Evolutionary conservation across 2,113 vertebrate genomes (phyloP).

Genomic region (Potamarius usumacintae): DNA sequence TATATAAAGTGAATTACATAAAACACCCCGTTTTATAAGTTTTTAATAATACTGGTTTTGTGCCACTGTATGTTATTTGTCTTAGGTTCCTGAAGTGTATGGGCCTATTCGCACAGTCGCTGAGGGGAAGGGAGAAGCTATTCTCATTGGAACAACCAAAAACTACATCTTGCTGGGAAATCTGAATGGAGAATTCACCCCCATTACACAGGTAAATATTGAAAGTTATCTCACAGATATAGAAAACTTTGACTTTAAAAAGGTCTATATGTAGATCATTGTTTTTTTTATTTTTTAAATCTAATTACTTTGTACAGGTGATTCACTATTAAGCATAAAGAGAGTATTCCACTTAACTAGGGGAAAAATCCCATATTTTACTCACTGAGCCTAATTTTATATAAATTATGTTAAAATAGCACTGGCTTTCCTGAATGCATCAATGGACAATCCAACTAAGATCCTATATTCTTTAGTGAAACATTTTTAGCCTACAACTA

Average conservation of each 20-base stretch:
- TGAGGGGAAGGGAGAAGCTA: slow-evolving; percentile 86
- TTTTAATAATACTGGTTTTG: background rate
- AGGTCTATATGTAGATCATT: background rate
- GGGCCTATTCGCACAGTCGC: slow-evolving; percentile 93
- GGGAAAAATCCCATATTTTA: background rate
- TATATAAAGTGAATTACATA: background rate
- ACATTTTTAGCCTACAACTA: background rate
- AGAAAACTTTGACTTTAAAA: background rate
- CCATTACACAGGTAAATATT: slow-evolving; percentile 88
- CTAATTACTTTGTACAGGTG: background rate
- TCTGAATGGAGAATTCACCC: slow-evolving; percentile 84
- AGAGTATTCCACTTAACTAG: background rate
- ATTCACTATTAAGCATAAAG: background rate
- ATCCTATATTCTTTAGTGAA: background rate
- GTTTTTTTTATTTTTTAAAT: background rate
- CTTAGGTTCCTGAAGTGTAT: slow-evolving; percentile 90
- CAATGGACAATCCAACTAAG: background rate
- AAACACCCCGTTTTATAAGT: background rate
- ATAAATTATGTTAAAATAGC: background rate
- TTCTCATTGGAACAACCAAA: slow-evolving; percentile 94
- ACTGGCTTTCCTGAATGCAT: background rate
- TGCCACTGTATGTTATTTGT: background rate
- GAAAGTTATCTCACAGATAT: background rate
- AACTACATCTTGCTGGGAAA: slow-evolving; percentile 91
- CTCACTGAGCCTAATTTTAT: background rate